Percentiles rank a stretch among this genome's conserved stretches.
Evolutionary conservation across 2,888 invertebrate genomes (phyloP).

Genomic region (Orthosia gracilis): DNA sequence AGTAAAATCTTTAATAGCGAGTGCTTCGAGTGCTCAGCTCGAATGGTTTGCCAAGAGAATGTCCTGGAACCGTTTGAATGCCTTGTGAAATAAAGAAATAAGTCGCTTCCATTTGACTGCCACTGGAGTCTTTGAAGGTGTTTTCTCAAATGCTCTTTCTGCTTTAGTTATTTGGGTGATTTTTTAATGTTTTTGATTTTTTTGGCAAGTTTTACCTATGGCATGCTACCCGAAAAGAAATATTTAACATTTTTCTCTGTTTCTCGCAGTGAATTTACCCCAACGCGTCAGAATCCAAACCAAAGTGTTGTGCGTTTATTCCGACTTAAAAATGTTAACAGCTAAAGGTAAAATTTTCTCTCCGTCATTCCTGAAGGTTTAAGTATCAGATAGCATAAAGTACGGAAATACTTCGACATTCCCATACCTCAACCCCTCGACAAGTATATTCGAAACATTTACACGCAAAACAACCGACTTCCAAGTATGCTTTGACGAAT

Average conservation of each 20-base stretch:
- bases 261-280: neutral
- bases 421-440: conserved; percentile 31
- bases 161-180: conserved; percentile 20
- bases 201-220: neutral
- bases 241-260: neutral
- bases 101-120: conserved; percentile 61
- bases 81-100: conserved; percentile 63
- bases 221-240: neutral
- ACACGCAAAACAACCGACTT: conserved; percentile 52
- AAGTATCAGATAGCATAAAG: conserved; percentile 30
- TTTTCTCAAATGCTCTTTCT: conserved; percentile 41
- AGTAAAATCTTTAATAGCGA: conserved; percentile 58
- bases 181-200: conserved; percentile 13
- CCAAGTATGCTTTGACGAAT: conserved; percentile 66
- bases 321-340: conserved; percentile 3
- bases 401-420: conserved; percentile 39
- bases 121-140: conserved; percentile 40
- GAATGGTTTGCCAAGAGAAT: conserved; percentile 65
- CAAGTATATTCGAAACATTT: conserved; percentile 58
- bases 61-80: conserved; percentile 57
- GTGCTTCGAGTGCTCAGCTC: conserved; percentile 44
- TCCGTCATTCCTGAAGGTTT: conserved; percentile 17
- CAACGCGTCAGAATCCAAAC: neutral
- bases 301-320: conserved; percentile 8
- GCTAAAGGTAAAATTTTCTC: neutral